Evolutionary conservation across 2,797 vertebrate genomes (phyloP).

Genomic region (Champsocephalus gunnari): DNA sequence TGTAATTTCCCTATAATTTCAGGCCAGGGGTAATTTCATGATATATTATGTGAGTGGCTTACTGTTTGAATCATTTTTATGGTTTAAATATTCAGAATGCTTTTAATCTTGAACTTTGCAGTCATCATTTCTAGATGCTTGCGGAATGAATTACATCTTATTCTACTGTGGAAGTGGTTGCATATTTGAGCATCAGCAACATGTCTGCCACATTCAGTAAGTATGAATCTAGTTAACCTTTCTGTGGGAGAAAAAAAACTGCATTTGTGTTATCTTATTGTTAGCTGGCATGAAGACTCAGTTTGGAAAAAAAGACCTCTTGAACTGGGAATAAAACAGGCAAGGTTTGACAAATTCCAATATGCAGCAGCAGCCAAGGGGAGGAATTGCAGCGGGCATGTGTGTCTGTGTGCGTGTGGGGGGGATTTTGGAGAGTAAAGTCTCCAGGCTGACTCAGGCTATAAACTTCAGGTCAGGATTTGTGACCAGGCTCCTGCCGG

Average conservation of each 20-base stretch:
- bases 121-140: neutral
- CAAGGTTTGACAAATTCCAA: slow-evolving; percentile 21
- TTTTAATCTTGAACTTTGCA: neutral
- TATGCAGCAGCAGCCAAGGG: slow-evolving; percentile 20
- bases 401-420: neutral
- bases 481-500: slow-evolving; percentile 34
- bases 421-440: slow-evolving; percentile 9
- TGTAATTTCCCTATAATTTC: neutral
- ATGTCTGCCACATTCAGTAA: neutral
- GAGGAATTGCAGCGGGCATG: neutral
- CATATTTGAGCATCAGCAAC: neutral
- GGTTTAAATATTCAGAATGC: no score
- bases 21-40: neutral
- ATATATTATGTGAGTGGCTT: neutral
- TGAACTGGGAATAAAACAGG: neutral
- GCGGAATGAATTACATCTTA: neutral
- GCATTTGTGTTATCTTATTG: neutral
- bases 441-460: neutral
- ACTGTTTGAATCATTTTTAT: no score
- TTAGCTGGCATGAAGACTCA: slow-evolving; percentile 15
- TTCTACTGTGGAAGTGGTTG: neutral
- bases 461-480: slow-evolving; percentile 55
- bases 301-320: slow-evolving; percentile 3
- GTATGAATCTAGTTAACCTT: neutral
- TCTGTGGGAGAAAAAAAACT: neutral